Evolutionary conservation across 2,113 vertebrate species (phyloP), one percentile per base, ranked within the genome.

Genomic region (Paramormyrops kingsleyae): DNA sequence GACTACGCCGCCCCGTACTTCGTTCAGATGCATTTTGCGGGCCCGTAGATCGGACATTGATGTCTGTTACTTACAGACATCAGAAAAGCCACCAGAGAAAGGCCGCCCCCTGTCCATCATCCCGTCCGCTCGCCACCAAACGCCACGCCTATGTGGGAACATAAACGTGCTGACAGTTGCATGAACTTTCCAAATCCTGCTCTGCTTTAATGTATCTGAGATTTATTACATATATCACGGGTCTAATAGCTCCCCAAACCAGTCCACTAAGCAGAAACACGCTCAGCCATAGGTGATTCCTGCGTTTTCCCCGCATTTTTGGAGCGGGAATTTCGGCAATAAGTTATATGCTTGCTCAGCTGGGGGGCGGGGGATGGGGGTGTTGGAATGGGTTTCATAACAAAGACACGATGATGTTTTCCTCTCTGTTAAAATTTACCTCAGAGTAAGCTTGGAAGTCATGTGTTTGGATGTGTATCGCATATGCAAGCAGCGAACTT

Each of bases 211-310:
- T 89, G 50, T 84, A 21, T 84, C 53, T 89, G 88, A 59, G 77
- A 83, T 89, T 89, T 80, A 56, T 39, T 84, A 89, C 88, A 89
- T 89, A 89, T 56, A 89, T 89, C 50, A 84, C 39, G 35, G 74
- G 80, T 49, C 88, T 89, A 89, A 89, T 89, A 46, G 13, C 53
- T 84, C 70, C 88, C 77, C 70, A 83, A 89, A 27, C 88, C 31
- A 53, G 77, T 89, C 88, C 52, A 89, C 74, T 83, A 89, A 89
- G 77, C 85, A 83, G 47, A 56, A 52, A 89, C 39, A 35, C 9
- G 12, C 47, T n/a, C 21, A 56, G 39, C 31, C 50, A 3, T 19
- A 53, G 27, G 50, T 53, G 50, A 50, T 50, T 87, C 27, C 50
- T 53, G 24, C 85, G n/a, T 56, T 87, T 56, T 47, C 27, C 27